Conservation (phyloP, 2,888 invertebrate genomes). For the Troglohyphantes excavatus region DNA sequence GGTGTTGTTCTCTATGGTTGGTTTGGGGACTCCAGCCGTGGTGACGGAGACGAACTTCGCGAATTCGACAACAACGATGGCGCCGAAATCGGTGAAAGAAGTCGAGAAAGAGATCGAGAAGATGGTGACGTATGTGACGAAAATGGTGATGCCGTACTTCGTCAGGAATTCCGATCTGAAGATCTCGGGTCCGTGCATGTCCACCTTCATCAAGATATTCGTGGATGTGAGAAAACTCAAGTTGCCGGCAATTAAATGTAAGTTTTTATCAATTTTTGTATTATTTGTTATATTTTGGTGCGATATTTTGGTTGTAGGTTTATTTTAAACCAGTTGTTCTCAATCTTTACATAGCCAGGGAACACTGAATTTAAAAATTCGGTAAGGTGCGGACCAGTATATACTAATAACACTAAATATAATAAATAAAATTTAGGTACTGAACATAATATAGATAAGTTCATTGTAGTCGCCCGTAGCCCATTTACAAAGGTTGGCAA, state of each 20-base stretch:
- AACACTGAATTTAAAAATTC: no score
- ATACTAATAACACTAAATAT: no score
- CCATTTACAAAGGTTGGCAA: no score
- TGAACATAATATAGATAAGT: no score
- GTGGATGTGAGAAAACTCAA: constrained; percentile 69
- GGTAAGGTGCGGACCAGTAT: no score
- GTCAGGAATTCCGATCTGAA: constrained; percentile 69
- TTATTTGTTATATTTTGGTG: no score
- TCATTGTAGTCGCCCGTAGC: no score
- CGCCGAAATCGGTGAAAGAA: constrained; percentile 52
- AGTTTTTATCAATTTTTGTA: no score
- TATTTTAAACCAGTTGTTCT: no score
- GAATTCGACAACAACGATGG: not conserved
- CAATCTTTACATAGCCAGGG: no score
- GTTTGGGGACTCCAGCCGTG: constrained; percentile 39
- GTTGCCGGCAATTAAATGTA: constrained; percentile 58
- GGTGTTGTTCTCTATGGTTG: constrained; percentile 19
- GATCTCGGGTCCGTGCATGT: constrained; percentile 56
- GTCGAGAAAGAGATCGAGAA: constrained; percentile 58
- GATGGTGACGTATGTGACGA: constrained; percentile 37
- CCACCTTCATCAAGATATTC: constrained; percentile 60
- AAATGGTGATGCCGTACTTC: constrained; percentile 57
- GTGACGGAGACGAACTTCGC: not conserved
- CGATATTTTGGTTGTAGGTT: no score
- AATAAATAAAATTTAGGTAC: no score